Evolutionary conservation across 2,888 invertebrate species (phyloP), one percentile per base, ranked within the genome.

Genomic region (Teleiodes luculella): DNA sequence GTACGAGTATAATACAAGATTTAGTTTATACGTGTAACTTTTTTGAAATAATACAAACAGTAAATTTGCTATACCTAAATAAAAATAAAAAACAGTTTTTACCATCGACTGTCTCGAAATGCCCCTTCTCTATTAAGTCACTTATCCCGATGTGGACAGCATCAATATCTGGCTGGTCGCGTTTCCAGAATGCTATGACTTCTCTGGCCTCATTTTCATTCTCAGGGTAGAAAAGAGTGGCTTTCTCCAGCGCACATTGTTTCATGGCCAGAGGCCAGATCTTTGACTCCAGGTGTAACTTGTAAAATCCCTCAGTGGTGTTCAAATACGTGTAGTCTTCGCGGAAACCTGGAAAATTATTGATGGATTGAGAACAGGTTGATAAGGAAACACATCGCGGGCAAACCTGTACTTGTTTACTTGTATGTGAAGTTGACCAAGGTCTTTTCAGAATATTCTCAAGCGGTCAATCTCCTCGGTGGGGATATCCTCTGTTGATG

Each of bases 171-270:
- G 49, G 24, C 13, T 49, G 49, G 1, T 35, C 36, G n/a, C 8
- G n/a, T 3, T 49, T 49, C 49, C 49, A 49, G n/a, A 41, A 47
- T 5, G n/a, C 1, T 13, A 39, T 39, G 5, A 51, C 50, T 10
- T 24, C 39, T 1, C 58, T 52, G 14, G 55, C 56, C 51, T 68
- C 68, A 0, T 45, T 18, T 5, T 52, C 47, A 14, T 60, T 56
- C n/a, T 62, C 62, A 1, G 67, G 57, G 43, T 62, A 59, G 24
- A 63, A 65, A 14, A 68, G 55, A 41, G 50, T 55, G 6, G 61
- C 65, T 1, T 65, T 65, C 53, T 67, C 66, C 48, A 59, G 35
- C 1, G 49, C 39, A 11, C 50, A 65, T 24, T 55, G 43, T 37
- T 58, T 55, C 37, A 55, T 62, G 0, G 64, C 65, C 31, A 64